These are phyloP conservation scores for Apocrypta bakeri DNA, from an alignment of 1,140 invertebrate genomes.

Conservation along the genomic window DNA sequence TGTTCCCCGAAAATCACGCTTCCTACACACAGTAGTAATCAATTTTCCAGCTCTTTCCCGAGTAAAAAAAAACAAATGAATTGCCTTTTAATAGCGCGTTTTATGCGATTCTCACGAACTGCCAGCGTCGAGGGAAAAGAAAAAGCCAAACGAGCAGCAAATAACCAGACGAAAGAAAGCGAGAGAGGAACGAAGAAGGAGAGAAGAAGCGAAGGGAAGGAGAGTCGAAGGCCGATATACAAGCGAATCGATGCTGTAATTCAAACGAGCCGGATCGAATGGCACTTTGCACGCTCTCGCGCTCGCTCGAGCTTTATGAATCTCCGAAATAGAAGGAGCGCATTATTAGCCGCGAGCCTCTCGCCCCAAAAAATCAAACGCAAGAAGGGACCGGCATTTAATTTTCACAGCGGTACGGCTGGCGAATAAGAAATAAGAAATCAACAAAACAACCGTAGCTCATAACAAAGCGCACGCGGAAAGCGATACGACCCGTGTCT, in stretches of 20 bases:
- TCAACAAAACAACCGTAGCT: not conserved
- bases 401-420: conserved; percentile 8
- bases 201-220: not conserved
- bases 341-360: conserved; percentile 24
- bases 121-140: not conserved
- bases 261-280: conserved; percentile 52
- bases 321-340: conserved; percentile 42
- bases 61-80: conserved; percentile 28
- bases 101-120: conserved; percentile 26
- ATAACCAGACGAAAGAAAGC: conserved; percentile 9
- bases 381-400: not conserved
- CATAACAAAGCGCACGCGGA: conserved; percentile 53
- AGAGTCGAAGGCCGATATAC: not conserved
- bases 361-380: not conserved
- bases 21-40: not conserved
- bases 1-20: too few species aligned
- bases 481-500: conserved; percentile 43
- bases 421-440: not conserved
- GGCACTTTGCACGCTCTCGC: conserved; percentile 38
- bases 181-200: not conserved
- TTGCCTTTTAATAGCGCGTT: conserved; percentile 43
- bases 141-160: not conserved
- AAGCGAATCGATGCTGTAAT: conserved; percentile 14
- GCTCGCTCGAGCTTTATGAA: conserved; percentile 28
- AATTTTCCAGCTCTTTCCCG: conserved; percentile 23